phyloP scores from a whole-genome alignment of 2,113 vertebrate species.

The Pycnonotus jocosus region DNA sequence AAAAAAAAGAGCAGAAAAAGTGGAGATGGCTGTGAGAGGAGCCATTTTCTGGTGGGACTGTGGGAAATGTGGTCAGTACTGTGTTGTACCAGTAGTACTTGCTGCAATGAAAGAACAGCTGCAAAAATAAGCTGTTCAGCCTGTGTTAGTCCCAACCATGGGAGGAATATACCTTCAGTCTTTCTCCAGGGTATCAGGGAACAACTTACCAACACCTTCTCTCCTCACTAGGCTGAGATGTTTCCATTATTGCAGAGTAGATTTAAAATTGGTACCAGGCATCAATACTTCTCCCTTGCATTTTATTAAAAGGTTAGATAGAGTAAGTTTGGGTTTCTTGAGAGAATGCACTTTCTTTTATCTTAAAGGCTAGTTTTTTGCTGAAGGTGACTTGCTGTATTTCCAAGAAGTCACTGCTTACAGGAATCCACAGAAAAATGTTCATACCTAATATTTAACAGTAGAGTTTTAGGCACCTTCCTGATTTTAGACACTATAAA shows the following conservation, averaged over 20 bases:
- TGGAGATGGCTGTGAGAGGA: not conserved
- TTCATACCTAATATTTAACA: not conserved
- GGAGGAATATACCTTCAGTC: not conserved
- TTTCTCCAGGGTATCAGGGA: not conserved
- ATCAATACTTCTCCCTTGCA: not conserved
- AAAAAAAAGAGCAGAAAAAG: not conserved
- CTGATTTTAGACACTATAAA: not conserved
- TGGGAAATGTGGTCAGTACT: not conserved
- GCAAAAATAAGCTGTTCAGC: not conserved
- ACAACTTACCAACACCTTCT: not conserved
- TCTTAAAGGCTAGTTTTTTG: not conserved
- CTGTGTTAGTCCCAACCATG: not conserved
- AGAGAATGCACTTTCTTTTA: not conserved
- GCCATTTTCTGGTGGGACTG: not conserved
- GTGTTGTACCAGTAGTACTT: not conserved
- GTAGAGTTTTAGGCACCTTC: not conserved
- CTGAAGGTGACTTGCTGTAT: not conserved
- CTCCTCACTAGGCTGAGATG: not conserved
- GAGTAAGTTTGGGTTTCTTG: not conserved
- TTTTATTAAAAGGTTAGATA: not conserved
- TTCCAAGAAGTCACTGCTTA: not conserved
- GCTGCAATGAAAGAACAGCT: rapidly evolving
- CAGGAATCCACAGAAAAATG: not conserved
- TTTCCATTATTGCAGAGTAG: not conserved
- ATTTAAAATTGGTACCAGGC: not conserved